phyloP scores from a whole-genome alignment of 1,140 invertebrate genomes.

The Aradophagus sp. region DNA sequence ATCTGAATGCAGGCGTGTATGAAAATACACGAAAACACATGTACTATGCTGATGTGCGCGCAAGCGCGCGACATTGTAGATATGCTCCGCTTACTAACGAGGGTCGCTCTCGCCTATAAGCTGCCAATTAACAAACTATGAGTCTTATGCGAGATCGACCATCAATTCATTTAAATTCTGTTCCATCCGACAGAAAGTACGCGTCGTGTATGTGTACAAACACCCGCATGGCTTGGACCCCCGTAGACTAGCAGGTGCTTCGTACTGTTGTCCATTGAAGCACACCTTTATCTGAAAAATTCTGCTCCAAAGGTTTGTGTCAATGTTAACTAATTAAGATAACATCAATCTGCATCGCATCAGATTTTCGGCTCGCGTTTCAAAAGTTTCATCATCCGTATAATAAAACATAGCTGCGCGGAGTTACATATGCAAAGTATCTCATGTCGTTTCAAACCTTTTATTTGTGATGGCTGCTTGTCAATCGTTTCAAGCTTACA shows the following conservation, averaged over 20 bases:
- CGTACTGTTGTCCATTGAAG: conserved; percentile 40
- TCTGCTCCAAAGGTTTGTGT: conserved; percentile 18
- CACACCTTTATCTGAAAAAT: conserved; percentile 32
- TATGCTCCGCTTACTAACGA: conserved; percentile 67
- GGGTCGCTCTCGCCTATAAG: conserved; percentile 68
- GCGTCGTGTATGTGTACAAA: conserved; percentile 8
- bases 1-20: conserved; percentile 45
- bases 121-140: conserved; percentile 72
- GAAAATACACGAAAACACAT: conserved; percentile 63
- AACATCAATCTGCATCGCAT: conserved; percentile 24
- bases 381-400: too few relatives aligned
- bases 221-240: conserved; percentile 21
- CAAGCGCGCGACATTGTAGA: conserved; percentile 37
- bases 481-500: too few relatives aligned
- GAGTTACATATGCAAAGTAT: too few relatives aligned
- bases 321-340: conserved; percentile 34
- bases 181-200: conserved; percentile 35
- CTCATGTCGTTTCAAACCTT: too few relatives aligned
- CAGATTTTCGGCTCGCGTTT: conserved; percentile 4
- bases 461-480: too few relatives aligned
- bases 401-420: too few relatives aligned
- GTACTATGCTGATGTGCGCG: conserved; percentile 46
- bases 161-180: conserved; percentile 72
- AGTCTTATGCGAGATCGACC: conserved; percentile 65
- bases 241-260: conserved; percentile 42